These are phyloP conservation scores for Takifugu flavidus DNA, from an alignment of 2,113 vertebrate genomes.

Conservation along the genomic window DNA sequence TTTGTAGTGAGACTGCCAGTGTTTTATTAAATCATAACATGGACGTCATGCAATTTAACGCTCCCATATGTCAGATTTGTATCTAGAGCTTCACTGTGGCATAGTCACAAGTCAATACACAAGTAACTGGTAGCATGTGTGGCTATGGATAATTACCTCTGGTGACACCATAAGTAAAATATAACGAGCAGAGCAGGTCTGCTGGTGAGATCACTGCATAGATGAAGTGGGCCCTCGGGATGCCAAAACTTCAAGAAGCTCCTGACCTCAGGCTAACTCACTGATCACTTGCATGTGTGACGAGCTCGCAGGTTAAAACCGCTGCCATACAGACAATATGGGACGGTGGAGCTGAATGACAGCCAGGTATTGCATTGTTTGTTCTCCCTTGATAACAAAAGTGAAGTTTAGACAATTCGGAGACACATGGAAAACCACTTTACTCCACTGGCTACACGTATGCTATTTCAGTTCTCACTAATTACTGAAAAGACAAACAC, in stretches of 20 bases:
- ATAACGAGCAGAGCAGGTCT: slow-evolving; percentile 73
- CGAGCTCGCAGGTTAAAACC: slow-evolving; percentile 67
- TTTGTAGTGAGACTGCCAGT: slow-evolving; percentile 31
- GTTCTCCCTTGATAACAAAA: slow-evolving; percentile 40
- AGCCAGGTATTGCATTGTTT: slow-evolving; percentile 30
- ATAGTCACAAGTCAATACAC: slow-evolving; percentile 44
- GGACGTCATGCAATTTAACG: slow-evolving; percentile 62
- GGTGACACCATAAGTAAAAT: slow-evolving; percentile 76
- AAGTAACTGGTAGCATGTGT: slow-evolving; percentile 74
- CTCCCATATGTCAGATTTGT: slow-evolving; percentile 60
- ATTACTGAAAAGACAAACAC: slow-evolving; percentile 32
- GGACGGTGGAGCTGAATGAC: slow-evolving; percentile 42
- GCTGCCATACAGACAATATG: slow-evolving; percentile 63
- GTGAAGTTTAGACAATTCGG: slow-evolving; percentile 20
- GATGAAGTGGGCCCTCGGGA: slow-evolving; percentile 74
- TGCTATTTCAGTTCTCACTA: slow-evolving; percentile 39
- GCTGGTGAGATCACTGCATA: slow-evolving; percentile 71
- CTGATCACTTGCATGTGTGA: slow-evolving; percentile 80
- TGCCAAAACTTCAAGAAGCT: slow-evolving; percentile 76
- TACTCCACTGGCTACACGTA: slow-evolving; percentile 13
- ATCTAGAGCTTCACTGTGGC: slow-evolving; percentile 42
- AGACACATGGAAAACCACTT: slow-evolving; percentile 50
- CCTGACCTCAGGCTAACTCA: slow-evolving; percentile 73
- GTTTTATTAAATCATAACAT: slow-evolving; percentile 63
- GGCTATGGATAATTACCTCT: slow-evolving; percentile 71